Evolutionary conservation across 2,113 vertebrate genomes (phyloP), one percentile per base, ranked within the genome.

Genomic region (Aviceda subcristata): DNA sequence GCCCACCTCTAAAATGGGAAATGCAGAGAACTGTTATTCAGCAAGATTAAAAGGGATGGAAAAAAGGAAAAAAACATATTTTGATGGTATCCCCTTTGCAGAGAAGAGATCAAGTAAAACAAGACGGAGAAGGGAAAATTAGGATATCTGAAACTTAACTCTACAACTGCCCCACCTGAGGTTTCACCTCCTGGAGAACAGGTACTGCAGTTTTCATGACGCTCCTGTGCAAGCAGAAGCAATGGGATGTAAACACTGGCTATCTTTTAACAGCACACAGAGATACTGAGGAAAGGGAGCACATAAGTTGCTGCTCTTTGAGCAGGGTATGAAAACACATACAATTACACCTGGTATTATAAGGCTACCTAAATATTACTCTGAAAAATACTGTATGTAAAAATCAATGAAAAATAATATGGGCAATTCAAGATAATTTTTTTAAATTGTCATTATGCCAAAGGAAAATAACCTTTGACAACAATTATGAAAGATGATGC

Each of bases 1-100:
- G 95, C 98, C 98, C 96, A 99, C 98, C 98, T 99, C 83, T 43
- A 48, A 92, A 92, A 91, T 12, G 9, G 24, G 27, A 88, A 91
- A 85, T 66, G 7, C 16, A 64, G 64, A 86, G 15, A 59, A 79
- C 7, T 5, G 2, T 62, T 41, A 74, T 46, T 79, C 24, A 77
- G 12, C 5, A 71, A 55, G 29, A 59, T 36, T 34, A 53, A 73
- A 85, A 67, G 4, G 7, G 34, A 13, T 38, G n/a, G n/a, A n/a
- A 34, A 16, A 38, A 82, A 59, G 3, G 17, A 12, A 23, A 79
- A 45, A 48, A 1, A 12, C 5, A 3, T 48, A 24, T 73, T 87
- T 64, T 86, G 27, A 51, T 50, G 3, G 3, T 27, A 41, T 19
- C 6, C 16, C 2, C 45, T 38, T 75, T 26, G 38, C 18, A 82